Evolutionary conservation across 2,113 vertebrate genomes (phyloP).

Genomic region (Genyomyrus donnyi): DNA sequence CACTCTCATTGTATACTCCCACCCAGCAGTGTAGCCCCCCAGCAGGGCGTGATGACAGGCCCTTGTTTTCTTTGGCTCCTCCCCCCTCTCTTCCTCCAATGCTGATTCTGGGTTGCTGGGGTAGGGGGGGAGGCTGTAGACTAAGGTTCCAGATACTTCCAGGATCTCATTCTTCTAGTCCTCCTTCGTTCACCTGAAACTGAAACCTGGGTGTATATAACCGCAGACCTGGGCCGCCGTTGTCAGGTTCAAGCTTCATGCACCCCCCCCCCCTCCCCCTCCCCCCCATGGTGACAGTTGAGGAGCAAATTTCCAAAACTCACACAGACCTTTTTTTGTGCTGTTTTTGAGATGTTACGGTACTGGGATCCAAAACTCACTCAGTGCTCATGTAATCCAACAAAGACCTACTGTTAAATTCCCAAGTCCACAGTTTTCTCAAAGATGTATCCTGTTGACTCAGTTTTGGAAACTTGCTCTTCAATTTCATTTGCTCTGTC

Average conservation of each 20-base stretch:
- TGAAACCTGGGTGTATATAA: neutral
- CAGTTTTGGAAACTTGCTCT: neutral
- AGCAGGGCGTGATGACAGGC: neutral
- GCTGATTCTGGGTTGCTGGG: neutral
- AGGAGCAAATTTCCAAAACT: neutral
- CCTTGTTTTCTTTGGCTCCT: constrained; percentile 22
- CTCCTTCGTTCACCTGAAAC: neutral
- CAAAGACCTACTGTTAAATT: neutral
- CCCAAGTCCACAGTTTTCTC: neutral
- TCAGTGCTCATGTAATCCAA: neutral
- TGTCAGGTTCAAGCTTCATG: neutral
- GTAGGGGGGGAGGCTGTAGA: neutral
- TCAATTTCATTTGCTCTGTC: constrained; percentile 38
- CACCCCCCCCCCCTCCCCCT: neutral
- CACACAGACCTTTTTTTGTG: neutral
- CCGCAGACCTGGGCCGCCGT: neutral
- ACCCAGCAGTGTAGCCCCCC: neutral
- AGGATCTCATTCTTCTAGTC: neutral
- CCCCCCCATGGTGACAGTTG: neutral
- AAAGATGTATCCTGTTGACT: neutral
- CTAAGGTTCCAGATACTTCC: neutral
- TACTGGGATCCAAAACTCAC: neutral
- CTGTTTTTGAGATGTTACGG: neutral
- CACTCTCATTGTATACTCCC: constrained; percentile 42
- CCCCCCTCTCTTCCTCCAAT: neutral